These are phyloP conservation scores for Anarhynchus alexandrinus DNA, from an alignment of 2,113 vertebrate genomes.

Conservation along the genomic window DNA sequence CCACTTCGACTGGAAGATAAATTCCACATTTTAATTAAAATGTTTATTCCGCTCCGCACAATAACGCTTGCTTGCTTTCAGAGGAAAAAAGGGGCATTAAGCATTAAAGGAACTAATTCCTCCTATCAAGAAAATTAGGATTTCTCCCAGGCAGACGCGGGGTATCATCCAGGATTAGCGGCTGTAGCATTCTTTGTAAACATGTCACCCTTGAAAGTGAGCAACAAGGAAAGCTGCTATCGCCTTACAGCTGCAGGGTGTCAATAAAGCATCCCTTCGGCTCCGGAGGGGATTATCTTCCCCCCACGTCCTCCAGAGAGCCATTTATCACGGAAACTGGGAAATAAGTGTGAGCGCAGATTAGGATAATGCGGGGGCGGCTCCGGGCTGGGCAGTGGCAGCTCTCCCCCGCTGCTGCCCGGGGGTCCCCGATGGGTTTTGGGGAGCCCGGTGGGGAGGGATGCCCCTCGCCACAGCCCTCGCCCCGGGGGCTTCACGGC, in stretches of 20 bases:
- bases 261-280: neutral
- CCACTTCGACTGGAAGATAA: slow-evolving; percentile 9
- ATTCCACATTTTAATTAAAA: slow-evolving; percentile 62
- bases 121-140: slow-evolving; percentile 49
- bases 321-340: neutral
- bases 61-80: slow-evolving; percentile 49
- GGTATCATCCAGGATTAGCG: slow-evolving; percentile 60
- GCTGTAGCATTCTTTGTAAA: slow-evolving; percentile 65
- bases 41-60: slow-evolving; percentile 57
- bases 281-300: slow-evolving; percentile 20
- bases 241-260: slow-evolving; percentile 24
- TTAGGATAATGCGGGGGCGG: neutral
- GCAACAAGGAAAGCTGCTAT: slow-evolving; percentile 39
- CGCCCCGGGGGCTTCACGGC: neutral
- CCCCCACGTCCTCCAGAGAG: neutral
- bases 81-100: slow-evolving; percentile 29
- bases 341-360: neutral
- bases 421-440: neutral
- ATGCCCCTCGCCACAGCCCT: neutral
- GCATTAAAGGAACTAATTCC: slow-evolving; percentile 63
- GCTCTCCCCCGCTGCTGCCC: neutral
- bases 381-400: neutral
- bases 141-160: slow-evolving; percentile 57
- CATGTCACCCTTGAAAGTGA: slow-evolving; percentile 60
- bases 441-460: neutral